phyloP scores from a whole-genome alignment of 2,797 vertebrate genomes.

The Oreonectes daqikongensis region DNA sequence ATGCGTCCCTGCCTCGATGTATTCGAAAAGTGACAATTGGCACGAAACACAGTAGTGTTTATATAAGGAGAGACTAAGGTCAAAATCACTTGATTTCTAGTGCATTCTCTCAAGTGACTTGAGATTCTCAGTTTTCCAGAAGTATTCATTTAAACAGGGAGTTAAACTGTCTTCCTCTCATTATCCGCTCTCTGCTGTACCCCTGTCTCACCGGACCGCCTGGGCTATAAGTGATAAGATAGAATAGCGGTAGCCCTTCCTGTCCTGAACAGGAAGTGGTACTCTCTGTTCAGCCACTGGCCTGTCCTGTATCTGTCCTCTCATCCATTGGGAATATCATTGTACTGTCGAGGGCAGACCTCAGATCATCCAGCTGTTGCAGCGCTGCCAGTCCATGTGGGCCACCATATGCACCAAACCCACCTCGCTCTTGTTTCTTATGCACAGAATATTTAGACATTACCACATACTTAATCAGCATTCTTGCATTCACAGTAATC shows the following conservation, averaged over 20 bases:
- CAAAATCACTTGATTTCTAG: not conserved
- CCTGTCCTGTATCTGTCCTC: conserved; percentile 38
- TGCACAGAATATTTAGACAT: not conserved
- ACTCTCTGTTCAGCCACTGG: conserved; percentile 63
- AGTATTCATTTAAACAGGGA: conserved; percentile 26
- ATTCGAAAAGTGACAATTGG: not conserved
- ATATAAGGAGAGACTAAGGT: too few relatives aligned
- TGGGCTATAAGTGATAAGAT: conserved; percentile 80
- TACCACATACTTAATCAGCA: too few relatives aligned
- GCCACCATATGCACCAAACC: not conserved
- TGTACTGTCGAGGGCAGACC: not conserved
- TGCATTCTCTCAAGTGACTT: not conserved
- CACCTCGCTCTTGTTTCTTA: not conserved
- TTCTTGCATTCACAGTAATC: too few relatives aligned
- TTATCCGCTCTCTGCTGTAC: conserved; percentile 11
- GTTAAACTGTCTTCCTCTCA: conserved; percentile 31
- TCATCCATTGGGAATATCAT: conserved; percentile 44
- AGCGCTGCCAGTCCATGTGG: not conserved
- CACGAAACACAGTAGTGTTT: too few relatives aligned
- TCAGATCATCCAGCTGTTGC: conserved; percentile 6
- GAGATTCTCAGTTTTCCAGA: not conserved
- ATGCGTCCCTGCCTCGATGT: not conserved
- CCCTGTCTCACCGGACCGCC: conserved; percentile 51
- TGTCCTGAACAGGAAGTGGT: conserved; percentile 85
- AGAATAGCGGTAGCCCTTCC: conserved; percentile 85